phyloP scores from a whole-genome alignment of 1,140 invertebrate species.

The Paralvinella palmiformis region DNA sequence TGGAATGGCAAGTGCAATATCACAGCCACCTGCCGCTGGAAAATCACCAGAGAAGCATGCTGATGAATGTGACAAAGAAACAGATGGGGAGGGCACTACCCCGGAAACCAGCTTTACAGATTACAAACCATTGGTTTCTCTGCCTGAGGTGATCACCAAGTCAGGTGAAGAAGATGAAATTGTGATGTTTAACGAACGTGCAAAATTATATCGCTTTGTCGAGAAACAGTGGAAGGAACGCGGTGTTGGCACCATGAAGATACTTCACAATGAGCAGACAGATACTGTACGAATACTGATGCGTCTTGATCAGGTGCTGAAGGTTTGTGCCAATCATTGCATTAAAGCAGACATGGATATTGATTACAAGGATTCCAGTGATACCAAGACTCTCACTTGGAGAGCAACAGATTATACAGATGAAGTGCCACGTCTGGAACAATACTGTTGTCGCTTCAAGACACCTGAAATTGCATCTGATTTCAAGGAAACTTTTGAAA shows the following conservation, averaged over 20 bases:
- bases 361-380: background rate
- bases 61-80: too few species aligned
- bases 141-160: conserved; percentile 67
- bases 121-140: conserved; percentile 75
- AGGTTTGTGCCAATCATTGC: conserved; percentile 52
- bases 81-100: too few species aligned
- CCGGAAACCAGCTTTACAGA: too few species aligned
- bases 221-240: conserved; percentile 48
- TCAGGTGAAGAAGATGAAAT: conserved; percentile 80
- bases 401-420: conserved; percentile 66
- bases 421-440: conserved; percentile 64
- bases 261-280: conserved; percentile 52
- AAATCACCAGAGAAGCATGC: too few species aligned
- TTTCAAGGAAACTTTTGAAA: conserved; percentile 31
- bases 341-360: conserved; percentile 36
- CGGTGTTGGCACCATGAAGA: conserved; percentile 48
- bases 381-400: conserved; percentile 25
- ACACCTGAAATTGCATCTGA: conserved; percentile 62
- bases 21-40: too few species aligned
- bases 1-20: too few species aligned
- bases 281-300: conserved; percentile 34
- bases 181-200: conserved; percentile 54
- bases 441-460: conserved; percentile 77
- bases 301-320: conserved; percentile 43
- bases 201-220: conserved; percentile 44